Conservation (phyloP, 2,888 invertebrate genomes). For the Himalopsyche anomala region DNA sequence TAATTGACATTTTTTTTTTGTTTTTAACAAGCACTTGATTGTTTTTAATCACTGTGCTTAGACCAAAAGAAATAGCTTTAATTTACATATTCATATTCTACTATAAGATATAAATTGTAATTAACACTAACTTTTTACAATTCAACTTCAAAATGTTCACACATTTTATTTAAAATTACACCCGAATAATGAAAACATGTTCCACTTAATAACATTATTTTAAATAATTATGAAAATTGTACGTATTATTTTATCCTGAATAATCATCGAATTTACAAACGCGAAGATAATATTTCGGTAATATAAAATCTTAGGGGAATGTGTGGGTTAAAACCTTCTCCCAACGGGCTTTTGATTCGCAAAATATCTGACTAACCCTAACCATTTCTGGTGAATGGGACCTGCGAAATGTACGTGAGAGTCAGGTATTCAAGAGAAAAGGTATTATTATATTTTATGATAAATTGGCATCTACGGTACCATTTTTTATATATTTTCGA, state of each 20-base stretch:
- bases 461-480: constrained; percentile 19
- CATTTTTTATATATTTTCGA: not conserved
- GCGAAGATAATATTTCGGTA: constrained; percentile 16
- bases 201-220: not conserved
- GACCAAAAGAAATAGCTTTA: no score
- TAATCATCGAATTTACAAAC: not conserved
- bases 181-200: no score
- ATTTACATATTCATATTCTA: no score
- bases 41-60: no score
- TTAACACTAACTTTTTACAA: no score
- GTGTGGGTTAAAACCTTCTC: constrained; percentile 35
- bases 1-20: no score
- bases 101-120: no score
- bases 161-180: no score
- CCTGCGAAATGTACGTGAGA: not conserved
- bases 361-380: not conserved
- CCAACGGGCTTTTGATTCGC: constrained; percentile 37
- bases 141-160: no score
- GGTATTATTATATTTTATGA: constrained; percentile 10
- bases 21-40: no score
- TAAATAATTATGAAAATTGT: not conserved
- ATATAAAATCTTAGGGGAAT: constrained; percentile 28
- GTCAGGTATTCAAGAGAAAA: not conserved
- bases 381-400: constrained; percentile 19
- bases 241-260: not conserved